These are phyloP conservation scores for Promerops cafer DNA, from an alignment of 2,113 vertebrate species.

Conservation along the genomic window DNA sequence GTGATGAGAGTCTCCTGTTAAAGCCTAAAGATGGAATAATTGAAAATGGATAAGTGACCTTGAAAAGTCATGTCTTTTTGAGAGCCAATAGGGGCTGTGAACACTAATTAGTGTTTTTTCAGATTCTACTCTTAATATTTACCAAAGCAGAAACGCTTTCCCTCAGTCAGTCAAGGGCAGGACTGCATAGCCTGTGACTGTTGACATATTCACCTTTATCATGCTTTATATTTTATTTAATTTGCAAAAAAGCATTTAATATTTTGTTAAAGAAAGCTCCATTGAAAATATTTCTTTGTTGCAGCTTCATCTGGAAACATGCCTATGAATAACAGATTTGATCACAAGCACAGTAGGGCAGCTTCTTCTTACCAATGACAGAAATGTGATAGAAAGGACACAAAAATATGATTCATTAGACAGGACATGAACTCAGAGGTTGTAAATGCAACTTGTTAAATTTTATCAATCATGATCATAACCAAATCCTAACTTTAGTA, in stretches of 20 bases:
- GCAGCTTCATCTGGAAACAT: background rate
- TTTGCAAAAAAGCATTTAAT: background rate
- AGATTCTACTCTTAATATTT: slow-evolving; percentile 22
- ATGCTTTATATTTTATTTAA: background rate
- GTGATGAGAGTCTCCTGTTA: background rate
- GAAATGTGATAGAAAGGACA: background rate
- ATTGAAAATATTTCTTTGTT: background rate
- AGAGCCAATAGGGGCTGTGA: background rate
- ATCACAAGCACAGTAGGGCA: background rate
- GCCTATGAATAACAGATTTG: background rate
- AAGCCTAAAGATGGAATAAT: slow-evolving; percentile 1
- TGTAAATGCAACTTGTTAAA: background rate
- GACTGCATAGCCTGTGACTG: background rate
- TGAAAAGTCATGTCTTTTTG: background rate
- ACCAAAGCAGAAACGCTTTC: slow-evolving; percentile 3
- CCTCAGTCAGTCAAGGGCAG: background rate
- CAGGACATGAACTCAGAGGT: background rate
- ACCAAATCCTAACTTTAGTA: background rate
- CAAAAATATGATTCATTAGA: background rate
- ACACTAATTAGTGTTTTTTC: slow-evolving; percentile 31
- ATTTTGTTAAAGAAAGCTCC: background rate
- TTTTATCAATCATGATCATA: background rate
- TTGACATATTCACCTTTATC: background rate
- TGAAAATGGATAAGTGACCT: slow-evolving; percentile 9
- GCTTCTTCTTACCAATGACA: background rate